These are phyloP conservation scores for Unio pictorum DNA, from an alignment of 2,888 invertebrate genomes.

Conservation along the genomic window DNA sequence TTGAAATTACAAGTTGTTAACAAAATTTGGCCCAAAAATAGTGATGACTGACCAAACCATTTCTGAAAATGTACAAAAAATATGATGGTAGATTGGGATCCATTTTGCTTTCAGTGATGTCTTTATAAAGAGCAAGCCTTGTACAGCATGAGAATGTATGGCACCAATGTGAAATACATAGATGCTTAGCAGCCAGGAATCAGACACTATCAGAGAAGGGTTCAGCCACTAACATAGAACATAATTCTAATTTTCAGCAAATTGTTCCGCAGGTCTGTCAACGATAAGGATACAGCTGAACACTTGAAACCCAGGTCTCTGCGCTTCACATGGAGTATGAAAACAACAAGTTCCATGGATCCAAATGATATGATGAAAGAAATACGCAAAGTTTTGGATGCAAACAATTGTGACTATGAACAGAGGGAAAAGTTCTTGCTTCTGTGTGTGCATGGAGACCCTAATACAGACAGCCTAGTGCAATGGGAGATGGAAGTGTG, in stretches of 20 bases:
- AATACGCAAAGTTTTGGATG: constrained; percentile 96
- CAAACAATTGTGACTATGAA: constrained; percentile 99
- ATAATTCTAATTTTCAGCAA: constrained; percentile 68
- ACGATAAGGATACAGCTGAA: constrained; percentile 45
- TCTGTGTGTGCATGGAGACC: constrained; percentile 98
- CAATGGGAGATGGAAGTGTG: constrained; percentile 84
- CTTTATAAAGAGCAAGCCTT: too few species aligned
- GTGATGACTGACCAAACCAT: too few species aligned
- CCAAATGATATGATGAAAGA: constrained; percentile 99
- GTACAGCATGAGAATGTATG: too few species aligned
- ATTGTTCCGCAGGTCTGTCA: constrained; percentile 70
- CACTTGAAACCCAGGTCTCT: constrained; percentile 80
- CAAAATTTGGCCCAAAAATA: too few species aligned
- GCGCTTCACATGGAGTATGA: constrained; percentile 99
- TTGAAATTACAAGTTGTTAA: too few species aligned
- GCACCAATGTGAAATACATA: too few species aligned
- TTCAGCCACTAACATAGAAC: constrained; percentile 33
- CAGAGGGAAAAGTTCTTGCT: constrained; percentile 97
- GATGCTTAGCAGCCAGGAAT: too few species aligned
- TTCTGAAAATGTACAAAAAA: too few species aligned
- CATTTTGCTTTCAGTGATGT: too few species aligned
- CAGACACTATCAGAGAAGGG: constrained; percentile 14
- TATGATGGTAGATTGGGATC: too few species aligned
- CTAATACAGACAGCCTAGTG: constrained; percentile 97
- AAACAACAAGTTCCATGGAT: constrained; percentile 98